Percentiles rank a stretch among this genome's conserved stretches.
Conservation (phyloP, 2,888 invertebrate species). For the Nezara viridula region DNA sequence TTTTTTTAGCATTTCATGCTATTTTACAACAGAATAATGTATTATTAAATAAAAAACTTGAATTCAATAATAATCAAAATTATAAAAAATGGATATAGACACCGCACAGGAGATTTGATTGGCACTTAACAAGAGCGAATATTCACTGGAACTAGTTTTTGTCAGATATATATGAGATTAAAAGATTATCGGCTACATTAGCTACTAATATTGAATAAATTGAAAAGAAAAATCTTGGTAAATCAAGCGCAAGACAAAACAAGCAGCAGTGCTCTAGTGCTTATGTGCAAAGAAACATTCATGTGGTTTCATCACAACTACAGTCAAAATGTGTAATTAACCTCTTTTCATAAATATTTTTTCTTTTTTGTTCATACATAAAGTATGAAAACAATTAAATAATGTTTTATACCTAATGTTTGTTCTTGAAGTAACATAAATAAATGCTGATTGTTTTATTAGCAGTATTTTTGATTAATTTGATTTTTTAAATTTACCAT, state of each 20-base stretch:
- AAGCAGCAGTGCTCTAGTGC: conserved; percentile 50
- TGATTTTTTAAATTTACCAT: neutral
- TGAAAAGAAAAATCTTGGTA: neutral
- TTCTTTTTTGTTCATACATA: neutral
- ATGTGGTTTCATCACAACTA: neutral
- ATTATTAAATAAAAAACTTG: neutral
- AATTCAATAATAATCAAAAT: neutral
- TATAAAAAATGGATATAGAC: neutral
- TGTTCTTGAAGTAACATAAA: neutral
- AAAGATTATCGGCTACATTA: neutral
- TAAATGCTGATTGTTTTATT: neutral
- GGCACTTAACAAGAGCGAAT: neutral
- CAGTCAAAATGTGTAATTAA: neutral
- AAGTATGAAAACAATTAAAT: neutral
- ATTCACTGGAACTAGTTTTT: neutral
- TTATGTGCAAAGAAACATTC: conserved; percentile 7
- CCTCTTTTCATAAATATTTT: neutral
- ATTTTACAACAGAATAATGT: neutral
- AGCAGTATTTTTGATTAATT: neutral
- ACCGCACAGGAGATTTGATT: neutral
- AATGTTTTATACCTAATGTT: neutral
- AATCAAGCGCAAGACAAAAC: conserved; percentile 53
- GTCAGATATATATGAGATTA: neutral
- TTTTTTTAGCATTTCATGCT: conserved; percentile 8
- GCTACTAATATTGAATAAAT: neutral